These are phyloP conservation scores for Camelus dromedarius DNA, from an alignment of 2,113 vertebrate genomes.

Conservation along the genomic window DNA sequence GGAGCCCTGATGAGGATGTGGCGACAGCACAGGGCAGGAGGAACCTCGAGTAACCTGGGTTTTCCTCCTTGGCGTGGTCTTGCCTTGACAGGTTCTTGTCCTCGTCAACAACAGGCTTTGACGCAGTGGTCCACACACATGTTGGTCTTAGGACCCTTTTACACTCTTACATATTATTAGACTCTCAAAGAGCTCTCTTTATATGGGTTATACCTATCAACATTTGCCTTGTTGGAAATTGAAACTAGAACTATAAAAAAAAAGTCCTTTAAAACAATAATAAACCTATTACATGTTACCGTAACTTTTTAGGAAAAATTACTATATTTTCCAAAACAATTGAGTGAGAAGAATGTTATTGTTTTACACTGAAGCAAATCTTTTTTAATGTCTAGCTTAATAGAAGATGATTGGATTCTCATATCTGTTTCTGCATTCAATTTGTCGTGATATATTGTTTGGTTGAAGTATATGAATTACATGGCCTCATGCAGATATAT, in stretches of 20 bases:
- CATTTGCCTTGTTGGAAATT: constrained; percentile 11
- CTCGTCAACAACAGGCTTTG: neutral
- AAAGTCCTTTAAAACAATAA: neutral
- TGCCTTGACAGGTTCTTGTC: neutral
- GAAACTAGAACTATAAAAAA: constrained; percentile 22
- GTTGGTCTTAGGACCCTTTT: neutral
- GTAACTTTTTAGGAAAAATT: constrained; percentile 25
- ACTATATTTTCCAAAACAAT: constrained; percentile 31
- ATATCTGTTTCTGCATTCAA: neutral
- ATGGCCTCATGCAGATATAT: neutral
- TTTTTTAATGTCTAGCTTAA: constrained; percentile 25
- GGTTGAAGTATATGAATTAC: neutral
- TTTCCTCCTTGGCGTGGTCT: neutral
- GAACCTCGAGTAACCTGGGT: neutral
- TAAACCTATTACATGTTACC: neutral
- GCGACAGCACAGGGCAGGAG: neutral
- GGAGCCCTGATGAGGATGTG: neutral
- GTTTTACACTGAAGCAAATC: constrained; percentile 9
- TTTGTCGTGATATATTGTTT: neutral
- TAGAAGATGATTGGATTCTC: neutral
- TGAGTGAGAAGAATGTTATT: neutral
- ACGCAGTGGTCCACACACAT: neutral
- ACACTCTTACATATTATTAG: neutral
- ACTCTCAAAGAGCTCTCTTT: neutral
- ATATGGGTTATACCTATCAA: neutral